phyloP scores from a whole-genome alignment of 2,113 vertebrate genomes.

The Bos javanicus region DNA sequence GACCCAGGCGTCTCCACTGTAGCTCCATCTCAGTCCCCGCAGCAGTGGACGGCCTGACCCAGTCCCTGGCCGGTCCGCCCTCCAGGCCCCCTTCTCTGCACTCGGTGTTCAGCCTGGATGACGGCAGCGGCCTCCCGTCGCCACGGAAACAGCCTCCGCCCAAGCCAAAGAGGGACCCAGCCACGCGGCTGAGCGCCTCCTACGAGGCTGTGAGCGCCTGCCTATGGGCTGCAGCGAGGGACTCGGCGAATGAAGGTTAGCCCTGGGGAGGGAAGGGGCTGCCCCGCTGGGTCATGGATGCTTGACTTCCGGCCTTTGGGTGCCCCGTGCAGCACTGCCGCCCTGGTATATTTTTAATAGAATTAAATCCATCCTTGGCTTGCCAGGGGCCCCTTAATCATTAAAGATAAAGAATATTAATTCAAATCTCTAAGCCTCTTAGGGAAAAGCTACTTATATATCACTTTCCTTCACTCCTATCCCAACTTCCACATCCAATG shows the following conservation, averaged over 20 bases:
- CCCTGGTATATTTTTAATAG: constrained; percentile 62
- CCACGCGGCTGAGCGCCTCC: constrained; percentile 94
- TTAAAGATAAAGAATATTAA: constrained; percentile 52
- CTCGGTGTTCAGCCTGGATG: constrained; percentile 85
- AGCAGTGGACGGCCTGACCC: constrained; percentile 85
- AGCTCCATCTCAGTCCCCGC: constrained; percentile 85
- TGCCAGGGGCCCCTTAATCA: constrained; percentile 59
- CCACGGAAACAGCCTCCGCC: constrained; percentile 98
- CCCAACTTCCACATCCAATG: background rate
- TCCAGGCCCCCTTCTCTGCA: constrained; percentile 88
- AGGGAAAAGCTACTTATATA: constrained; percentile 47
- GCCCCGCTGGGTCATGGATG: background rate
- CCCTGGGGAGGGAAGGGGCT: background rate
- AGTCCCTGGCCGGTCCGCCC: constrained; percentile 81
- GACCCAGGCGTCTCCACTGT: constrained; percentile 85
- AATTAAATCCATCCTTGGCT: constrained; percentile 65
- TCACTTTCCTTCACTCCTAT: background rate
- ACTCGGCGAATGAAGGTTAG: constrained; percentile 87
- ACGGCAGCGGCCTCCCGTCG: constrained; percentile 85
- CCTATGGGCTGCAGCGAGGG: constrained; percentile 88
- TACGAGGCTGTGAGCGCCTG: constrained; percentile 96
- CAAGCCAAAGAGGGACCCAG: constrained; percentile 97
- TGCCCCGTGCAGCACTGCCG: background rate
- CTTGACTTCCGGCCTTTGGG: constrained; percentile 45
- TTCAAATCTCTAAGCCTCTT: constrained; percentile 65